Evolutionary conservation across 2,113 vertebrate species (phyloP).

Genomic region (Oryzias melastigma): DNA sequence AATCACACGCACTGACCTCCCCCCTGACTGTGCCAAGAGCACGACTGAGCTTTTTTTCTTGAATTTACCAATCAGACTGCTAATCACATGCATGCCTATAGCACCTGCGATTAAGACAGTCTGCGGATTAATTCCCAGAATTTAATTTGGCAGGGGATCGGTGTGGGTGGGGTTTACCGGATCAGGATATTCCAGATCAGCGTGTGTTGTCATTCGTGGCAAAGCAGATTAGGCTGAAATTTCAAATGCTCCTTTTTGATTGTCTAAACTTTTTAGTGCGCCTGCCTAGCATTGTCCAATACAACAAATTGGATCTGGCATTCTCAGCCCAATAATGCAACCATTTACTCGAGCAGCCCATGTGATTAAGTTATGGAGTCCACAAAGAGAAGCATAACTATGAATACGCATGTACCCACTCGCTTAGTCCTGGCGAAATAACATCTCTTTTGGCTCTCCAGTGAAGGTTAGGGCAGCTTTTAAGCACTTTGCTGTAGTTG

Average conservation of each 20-base stretch:
- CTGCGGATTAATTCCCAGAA: constrained; percentile 23
- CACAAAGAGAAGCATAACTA: constrained; percentile 16
- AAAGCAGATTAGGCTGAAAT: constrained; percentile 26
- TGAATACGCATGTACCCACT: constrained; percentile 25
- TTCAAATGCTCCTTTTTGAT: constrained; percentile 20
- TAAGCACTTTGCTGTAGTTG: constrained; percentile 19
- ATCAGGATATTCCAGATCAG: constrained; percentile 25
- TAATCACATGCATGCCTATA: constrained; percentile 32
- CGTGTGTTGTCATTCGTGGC: constrained; percentile 2
- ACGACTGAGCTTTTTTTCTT: constrained; percentile 32
- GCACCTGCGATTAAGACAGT: constrained; percentile 40
- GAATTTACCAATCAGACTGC: constrained; percentile 49
- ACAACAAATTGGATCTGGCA: constrained; percentile 31
- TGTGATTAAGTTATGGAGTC: constrained; percentile 29
- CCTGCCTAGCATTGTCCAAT: constrained; percentile 13
- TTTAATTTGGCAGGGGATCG: constrained; percentile 21
- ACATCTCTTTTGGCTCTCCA: constrained; percentile 29
- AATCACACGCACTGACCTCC: constrained; percentile 40
- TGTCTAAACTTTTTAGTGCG: constrained; percentile 21
- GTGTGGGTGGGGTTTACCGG: constrained; percentile 9
- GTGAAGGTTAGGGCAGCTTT: constrained; percentile 28
- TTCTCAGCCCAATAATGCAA: constrained; percentile 19
- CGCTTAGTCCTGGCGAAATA: constrained; percentile 11
- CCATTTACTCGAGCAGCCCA: constrained; percentile 29
- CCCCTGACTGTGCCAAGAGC: constrained; percentile 30